Conservation (phyloP, 2,113 vertebrate genomes). For the Amblyopsis rosae region DNA sequence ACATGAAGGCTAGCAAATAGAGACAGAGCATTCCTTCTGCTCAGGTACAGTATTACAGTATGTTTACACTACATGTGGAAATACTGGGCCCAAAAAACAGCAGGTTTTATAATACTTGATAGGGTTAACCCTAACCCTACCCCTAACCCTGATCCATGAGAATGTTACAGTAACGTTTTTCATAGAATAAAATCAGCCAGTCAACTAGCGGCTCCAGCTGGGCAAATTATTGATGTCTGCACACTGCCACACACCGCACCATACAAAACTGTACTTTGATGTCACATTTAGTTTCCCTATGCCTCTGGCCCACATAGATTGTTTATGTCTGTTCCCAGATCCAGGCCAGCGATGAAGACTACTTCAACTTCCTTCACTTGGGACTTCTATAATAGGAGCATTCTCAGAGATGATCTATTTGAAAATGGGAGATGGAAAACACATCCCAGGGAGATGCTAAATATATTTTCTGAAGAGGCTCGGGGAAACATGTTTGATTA, state of each 20-base stretch:
- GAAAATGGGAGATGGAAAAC: conserved; percentile 46
- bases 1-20: too few relatives aligned
- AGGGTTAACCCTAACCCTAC: too few relatives aligned
- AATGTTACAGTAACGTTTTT: too few relatives aligned
- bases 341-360: conserved; percentile 45
- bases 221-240: too few relatives aligned
- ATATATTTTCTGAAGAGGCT: conserved; percentile 50
- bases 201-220: too few relatives aligned
- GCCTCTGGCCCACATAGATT: conserved; percentile 54
- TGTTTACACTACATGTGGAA: too few relatives aligned
- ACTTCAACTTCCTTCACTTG: conserved; percentile 51
- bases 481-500: conserved; percentile 40
- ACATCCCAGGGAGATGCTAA: conserved; percentile 50
- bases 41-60: too few relatives aligned
- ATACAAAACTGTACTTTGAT: conserved; percentile 23
- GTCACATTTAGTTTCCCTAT: conserved; percentile 27
- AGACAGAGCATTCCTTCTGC: too few relatives aligned
- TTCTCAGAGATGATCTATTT: conserved; percentile 55
- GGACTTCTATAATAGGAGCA: conserved; percentile 47
- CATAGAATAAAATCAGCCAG: too few relatives aligned
- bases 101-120: too few relatives aligned
- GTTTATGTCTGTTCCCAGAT: conserved; percentile 57
- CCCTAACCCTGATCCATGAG: too few relatives aligned
- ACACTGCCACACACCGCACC: background rate
- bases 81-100: too few relatives aligned